A percentile compares a stretch with the other conserved stretches of the same genome.
Conservation (phyloP, 2,113 vertebrate genomes). For the Semnornis frantzii region DNA sequence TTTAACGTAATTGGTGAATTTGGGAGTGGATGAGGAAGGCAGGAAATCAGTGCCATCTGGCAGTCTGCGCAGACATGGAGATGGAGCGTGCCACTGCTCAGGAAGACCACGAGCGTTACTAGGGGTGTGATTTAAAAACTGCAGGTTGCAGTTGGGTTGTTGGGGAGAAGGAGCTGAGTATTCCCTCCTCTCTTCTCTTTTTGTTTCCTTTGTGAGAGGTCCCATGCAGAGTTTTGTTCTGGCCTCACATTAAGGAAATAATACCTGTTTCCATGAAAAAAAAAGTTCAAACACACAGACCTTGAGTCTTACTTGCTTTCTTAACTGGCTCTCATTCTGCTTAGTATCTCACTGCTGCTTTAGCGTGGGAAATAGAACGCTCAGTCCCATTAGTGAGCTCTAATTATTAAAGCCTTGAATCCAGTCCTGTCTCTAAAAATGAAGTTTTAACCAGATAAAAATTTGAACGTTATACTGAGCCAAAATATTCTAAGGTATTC, state of each 20-base stretch:
- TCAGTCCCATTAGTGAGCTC: not conserved
- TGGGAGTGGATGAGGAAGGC: conserved; percentile 45
- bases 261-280: not conserved
- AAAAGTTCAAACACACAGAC: not conserved
- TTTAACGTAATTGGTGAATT: conserved; percentile 64
- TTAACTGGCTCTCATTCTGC: not conserved
- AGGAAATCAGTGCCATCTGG: conserved; percentile 53
- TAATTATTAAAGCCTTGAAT: not conserved
- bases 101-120: not conserved
- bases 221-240: not conserved
- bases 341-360: not conserved
- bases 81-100: not conserved
- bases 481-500: not conserved
- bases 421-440: not conserved
- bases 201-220: not conserved
- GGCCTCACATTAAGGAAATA: not conserved
- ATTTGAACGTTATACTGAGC: not conserved
- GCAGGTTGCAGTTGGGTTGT: not conserved
- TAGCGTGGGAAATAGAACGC: not conserved
- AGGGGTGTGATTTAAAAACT: not conserved
- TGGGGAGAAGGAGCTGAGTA: not conserved
- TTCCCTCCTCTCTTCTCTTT: not conserved
- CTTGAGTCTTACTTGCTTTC: not conserved
- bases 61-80: conserved; percentile 5
- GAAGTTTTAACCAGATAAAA: not conserved